Conservation (phyloP, 2,113 vertebrate species). For the Spilogale gracilis region DNA sequence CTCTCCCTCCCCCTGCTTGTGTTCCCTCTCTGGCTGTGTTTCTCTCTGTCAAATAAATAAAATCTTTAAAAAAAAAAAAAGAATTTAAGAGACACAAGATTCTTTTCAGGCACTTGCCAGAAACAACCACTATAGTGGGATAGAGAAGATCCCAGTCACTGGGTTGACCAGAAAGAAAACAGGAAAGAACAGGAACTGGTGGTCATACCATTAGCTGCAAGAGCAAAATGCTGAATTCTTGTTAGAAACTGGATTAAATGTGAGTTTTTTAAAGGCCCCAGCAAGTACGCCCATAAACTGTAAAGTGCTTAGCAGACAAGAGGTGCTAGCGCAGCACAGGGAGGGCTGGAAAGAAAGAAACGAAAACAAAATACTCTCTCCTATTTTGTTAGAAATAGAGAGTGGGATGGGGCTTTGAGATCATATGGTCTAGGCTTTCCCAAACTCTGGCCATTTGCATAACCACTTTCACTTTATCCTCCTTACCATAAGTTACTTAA, state of each 20-base stretch:
- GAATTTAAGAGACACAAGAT: slow-evolving; percentile 48
- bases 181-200: slow-evolving; percentile 16
- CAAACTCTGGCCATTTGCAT: neutral
- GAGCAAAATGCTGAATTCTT: slow-evolving; percentile 45
- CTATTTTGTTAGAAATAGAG: slow-evolving; percentile 12
- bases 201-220: slow-evolving; percentile 12
- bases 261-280: slow-evolving; percentile 8
- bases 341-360: neutral
- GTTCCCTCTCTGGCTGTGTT: too few species aligned
- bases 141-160: slow-evolving; percentile 23
- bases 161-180: slow-evolving; percentile 60
- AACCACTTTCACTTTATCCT: neutral
- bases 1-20: too few species aligned
- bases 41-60: too few species aligned
- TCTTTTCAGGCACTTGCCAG: slow-evolving; percentile 55
- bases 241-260: neutral
- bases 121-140: slow-evolving; percentile 8
- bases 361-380: neutral
- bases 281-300: neutral
- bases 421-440: neutral
- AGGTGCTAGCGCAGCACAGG: neutral
- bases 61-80: neutral
- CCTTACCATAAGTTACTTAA: neutral
- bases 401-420: neutral
- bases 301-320: neutral